Base-by-base conservation (phyloP, 2,888 invertebrate species). In the Pollenia griseotomentosa region DNA sequence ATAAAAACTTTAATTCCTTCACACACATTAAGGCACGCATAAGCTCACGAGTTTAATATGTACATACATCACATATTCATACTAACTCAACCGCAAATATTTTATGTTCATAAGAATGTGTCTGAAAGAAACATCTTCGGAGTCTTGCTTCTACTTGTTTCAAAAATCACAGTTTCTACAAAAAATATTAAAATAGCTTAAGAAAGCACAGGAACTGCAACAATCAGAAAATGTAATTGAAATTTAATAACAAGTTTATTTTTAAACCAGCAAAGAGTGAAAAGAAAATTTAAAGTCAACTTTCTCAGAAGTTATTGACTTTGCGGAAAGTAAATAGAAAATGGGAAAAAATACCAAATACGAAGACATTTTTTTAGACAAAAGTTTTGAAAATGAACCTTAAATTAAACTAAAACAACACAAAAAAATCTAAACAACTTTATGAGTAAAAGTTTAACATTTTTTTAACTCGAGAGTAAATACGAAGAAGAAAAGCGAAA, bases 1-100 rank as follows among this genome's bases (percentile, higher is more conserved):
- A 80, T 8, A 66, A 84, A 84, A 84, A 77, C 7, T 71, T 46
- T 55, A 82, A 63, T 11, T 16, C 14, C 48, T 19, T 66, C 19
- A 42, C 55, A 33, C 66, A 75, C 11, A 46, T 53, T 44, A 66
- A 61, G 23, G 7, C 70, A 83, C 19, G 16, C 59, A 51, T 65
- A 48, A 55, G 9, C 12, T 68, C 48, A 59, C 68, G 59, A 51
- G 59, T 42, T 33, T 59, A 40, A 42, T 16, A 19, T 63, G 44
- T 40, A 59, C 33, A 48, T 61, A 59, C n/a, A 51, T 53, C 42
- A 53, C 16, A 46, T 23, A 2, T 23, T 8, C 55, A 7, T 23
- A n/a, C 53, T 2, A 12, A n/a, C 40, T 33, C 19, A 33, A 14
- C 0, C 42, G 12, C 46, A 77, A 63, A 55, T 44, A 48, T 7